Conservation (phyloP, 2,888 invertebrate genomes). For the Notodonta ziczac region DNA sequence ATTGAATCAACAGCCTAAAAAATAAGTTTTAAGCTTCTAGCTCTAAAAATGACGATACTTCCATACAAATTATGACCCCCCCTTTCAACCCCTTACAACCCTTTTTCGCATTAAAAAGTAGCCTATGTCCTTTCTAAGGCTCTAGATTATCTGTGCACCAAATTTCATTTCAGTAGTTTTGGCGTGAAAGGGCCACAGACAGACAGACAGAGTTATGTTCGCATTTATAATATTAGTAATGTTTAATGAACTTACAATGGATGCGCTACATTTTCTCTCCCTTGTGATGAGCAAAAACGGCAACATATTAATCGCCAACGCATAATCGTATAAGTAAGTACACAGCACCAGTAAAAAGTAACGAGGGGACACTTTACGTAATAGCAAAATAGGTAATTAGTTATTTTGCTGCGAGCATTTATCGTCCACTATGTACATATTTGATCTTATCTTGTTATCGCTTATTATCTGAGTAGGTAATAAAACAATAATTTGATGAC, state of each 20-base stretch:
- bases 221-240: no score
- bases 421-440: background rate
- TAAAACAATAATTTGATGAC: background rate
- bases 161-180: no score
- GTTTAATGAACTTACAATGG: slow-evolving; percentile 4
- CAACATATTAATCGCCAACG: slow-evolving; percentile 43
- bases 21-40: no score
- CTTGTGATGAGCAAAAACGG: slow-evolving; percentile 22
- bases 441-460: slow-evolving; percentile 1
- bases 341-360: background rate
- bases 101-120: no score
- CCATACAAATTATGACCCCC: no score
- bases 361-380: background rate
- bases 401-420: background rate
- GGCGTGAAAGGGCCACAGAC: no score
- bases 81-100: no score
- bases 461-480: background rate
- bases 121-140: no score
- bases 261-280: slow-evolving; percentile 4
- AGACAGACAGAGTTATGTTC: no score
- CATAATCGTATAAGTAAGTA: slow-evolving; percentile 31
- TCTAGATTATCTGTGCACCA: no score
- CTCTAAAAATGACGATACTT: no score
- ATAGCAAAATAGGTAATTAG: background rate
- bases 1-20: no score